A percentile compares a stretch with the other conserved stretches of the same genome.
Evolutionary conservation across 1,140 invertebrate species (phyloP).

Genomic region (Zaprionus lachaisei): DNA sequence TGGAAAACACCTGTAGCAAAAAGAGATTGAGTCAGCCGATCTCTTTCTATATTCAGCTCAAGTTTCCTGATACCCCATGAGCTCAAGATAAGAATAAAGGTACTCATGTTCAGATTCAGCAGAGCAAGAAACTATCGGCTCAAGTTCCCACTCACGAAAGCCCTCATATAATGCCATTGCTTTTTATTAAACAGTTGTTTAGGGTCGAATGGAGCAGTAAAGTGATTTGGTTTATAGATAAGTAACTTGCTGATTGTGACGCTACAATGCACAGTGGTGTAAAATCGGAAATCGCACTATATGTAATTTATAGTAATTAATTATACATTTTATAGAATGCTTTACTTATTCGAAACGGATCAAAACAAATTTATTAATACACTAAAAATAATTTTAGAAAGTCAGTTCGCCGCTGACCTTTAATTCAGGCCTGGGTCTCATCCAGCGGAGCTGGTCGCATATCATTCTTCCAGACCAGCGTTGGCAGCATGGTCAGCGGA

Average conservation of each 20-base stretch:
- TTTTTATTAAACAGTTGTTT: constrained; percentile 8
- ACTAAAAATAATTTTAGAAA: constrained; percentile 25
- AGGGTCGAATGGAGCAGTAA: not conserved
- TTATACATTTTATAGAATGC: not conserved
- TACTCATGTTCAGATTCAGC: not conserved
- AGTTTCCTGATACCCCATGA: not conserved
- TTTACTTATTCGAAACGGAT: not conserved
- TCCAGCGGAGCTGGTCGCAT: not conserved
- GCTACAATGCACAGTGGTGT: not conserved
- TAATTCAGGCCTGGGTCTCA: constrained; percentile 14
- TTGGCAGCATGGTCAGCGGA: constrained; percentile 39
- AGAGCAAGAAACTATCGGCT: not conserved
- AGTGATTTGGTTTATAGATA: not conserved
- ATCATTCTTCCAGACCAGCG: constrained; percentile 28
- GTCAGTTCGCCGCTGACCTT: not conserved
- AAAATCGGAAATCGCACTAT: not conserved
- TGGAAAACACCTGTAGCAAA: not conserved
- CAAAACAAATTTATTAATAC: not conserved
- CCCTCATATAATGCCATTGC: not conserved
- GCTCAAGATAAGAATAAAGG: not conserved
- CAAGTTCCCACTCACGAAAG: not conserved
- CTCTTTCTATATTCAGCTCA: not conserved
- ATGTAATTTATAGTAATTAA: not conserved
- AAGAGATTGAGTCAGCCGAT: not conserved
- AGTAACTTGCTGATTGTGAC: not conserved